These are phyloP conservation scores for Enteromius paludinosus DNA, from an alignment of 2,797 vertebrate genomes.

Conservation along the genomic window DNA sequence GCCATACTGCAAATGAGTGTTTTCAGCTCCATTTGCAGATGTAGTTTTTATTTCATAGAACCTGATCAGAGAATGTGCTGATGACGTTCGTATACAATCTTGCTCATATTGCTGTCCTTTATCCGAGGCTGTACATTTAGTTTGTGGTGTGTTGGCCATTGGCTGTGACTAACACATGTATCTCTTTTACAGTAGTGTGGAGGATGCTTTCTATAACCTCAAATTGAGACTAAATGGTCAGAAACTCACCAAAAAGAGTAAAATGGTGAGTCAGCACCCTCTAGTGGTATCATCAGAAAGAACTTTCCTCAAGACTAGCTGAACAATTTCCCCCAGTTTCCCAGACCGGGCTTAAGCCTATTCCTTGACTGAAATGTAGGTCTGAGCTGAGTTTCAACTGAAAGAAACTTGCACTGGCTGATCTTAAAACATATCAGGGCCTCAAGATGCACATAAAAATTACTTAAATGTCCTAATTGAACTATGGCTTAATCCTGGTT, in stretches of 20 bases:
- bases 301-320: not conserved
- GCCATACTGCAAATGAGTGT: not conserved
- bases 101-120: not conserved
- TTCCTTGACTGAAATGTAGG: too few species aligned
- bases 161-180: constrained; percentile 2
- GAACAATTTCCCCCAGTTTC: not conserved
- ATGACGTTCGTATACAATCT: not conserved
- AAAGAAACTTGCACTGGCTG: too few species aligned
- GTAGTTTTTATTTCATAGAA: constrained; percentile 10
- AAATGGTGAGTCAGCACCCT: constrained; percentile 80
- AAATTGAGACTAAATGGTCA: constrained; percentile 92
- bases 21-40: not conserved
- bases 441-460: too few species aligned
- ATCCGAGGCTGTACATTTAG: not conserved
- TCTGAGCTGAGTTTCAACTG: too few species aligned
- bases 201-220: constrained; percentile 91
- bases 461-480: too few species aligned
- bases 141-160: not conserved
- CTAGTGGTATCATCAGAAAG: not conserved
- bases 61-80: not conserved
- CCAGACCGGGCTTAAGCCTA: too few species aligned
- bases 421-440: too few species aligned
- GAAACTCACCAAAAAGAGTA: constrained; percentile 94
- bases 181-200: constrained; percentile 85
- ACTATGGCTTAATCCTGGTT: too few species aligned